Evolutionary conservation across 1,140 invertebrate species (phyloP).

Genomic region (Maconellicoccus hirsutus): DNA sequence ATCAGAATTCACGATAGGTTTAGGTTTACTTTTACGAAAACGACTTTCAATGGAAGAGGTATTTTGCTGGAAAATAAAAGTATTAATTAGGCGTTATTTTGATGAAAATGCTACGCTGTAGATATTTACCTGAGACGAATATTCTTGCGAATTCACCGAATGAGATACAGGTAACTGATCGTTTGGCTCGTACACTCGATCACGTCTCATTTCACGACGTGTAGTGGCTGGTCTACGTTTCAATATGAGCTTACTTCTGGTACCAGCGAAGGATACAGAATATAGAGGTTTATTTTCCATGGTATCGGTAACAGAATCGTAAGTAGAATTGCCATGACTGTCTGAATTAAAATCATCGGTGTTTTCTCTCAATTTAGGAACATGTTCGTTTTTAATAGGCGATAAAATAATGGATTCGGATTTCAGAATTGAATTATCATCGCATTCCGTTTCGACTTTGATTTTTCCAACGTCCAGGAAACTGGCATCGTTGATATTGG

Average conservation of each 20-base stretch:
- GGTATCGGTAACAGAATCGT: neutral
- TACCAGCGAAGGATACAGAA: slow-evolving; percentile 4
- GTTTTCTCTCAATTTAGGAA: neutral
- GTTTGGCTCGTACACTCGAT: neutral
- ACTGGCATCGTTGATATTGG: neutral
- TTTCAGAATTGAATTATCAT: neutral
- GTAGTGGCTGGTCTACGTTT: neutral
- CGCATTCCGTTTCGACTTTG: neutral
- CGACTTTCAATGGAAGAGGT: neutral
- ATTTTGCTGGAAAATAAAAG: neutral
- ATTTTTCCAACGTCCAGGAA: neutral
- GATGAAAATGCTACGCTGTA: too few species aligned
- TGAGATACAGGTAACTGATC: neutral
- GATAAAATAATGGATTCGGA: neutral
- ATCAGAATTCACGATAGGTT: neutral
- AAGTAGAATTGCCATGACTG: neutral
- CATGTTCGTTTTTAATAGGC: neutral
- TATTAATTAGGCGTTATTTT: neutral
- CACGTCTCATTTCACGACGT: neutral
- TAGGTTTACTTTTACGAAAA: neutral
- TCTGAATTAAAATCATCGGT: neutral
- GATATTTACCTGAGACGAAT: neutral
- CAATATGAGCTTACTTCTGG: neutral
- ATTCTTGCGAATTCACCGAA: neutral
- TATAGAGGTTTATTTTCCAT: neutral